A percentile compares a stretch with the other conserved stretches of the same genome.
These are phyloP conservation scores for Bubo scandiacus DNA, from an alignment of 2,113 vertebrate species.

Conservation along the genomic window DNA sequence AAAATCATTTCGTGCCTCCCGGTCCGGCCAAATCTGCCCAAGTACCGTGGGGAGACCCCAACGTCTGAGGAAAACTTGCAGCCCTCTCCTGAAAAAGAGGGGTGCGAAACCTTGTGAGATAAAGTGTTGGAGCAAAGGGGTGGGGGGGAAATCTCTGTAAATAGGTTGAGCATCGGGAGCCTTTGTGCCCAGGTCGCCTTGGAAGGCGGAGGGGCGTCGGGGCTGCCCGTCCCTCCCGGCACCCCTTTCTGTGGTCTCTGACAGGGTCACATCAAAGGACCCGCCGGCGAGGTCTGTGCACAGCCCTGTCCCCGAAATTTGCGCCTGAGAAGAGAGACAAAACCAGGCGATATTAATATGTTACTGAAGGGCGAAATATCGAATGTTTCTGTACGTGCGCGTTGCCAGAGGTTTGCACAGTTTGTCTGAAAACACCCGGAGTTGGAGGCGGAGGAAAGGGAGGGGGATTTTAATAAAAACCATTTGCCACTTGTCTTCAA, in stretches of 20 bases:
- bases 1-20: neutral
- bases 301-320: neutral
- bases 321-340: neutral
- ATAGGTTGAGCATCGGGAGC: neutral
- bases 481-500: constrained; percentile 56
- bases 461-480: constrained; percentile 23
- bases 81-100: neutral
- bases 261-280: neutral
- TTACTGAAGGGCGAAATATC: neutral
- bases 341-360: neutral
- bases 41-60: neutral
- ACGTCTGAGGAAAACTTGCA: neutral
- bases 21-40: neutral
- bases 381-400: neutral
- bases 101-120: neutral
- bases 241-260: neutral
- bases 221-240: neutral
- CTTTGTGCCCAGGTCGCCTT: constrained; percentile 28
- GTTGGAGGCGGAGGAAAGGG: neutral
- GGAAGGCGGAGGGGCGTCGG: neutral
- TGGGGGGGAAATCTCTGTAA: neutral
- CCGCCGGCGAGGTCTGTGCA: neutral
- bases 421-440: constrained; percentile 24
- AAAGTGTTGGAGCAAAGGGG: neutral
- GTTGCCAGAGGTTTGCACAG: constrained; percentile 13